Evolutionary conservation across 2,113 vertebrate genomes (phyloP), one percentile per base, ranked within the genome.

Genomic region (Fregetta grallaria): DNA sequence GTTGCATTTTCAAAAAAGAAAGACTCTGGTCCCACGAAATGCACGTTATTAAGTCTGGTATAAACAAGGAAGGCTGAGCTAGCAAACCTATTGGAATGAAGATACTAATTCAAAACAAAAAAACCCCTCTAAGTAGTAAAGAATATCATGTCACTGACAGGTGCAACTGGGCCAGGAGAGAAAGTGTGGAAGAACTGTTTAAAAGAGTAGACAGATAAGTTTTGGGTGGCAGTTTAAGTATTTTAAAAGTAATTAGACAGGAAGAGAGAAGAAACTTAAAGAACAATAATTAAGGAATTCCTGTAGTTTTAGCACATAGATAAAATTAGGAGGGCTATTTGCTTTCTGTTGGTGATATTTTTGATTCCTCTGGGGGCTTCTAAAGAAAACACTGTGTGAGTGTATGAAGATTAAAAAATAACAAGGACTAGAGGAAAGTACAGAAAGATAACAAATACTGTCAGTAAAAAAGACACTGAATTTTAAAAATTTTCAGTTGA

Each of bases 91-190:
- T 3, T 67, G n/a, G 15, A 86, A 78, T 56, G 30, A 61, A 61
- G 30, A 71, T 25, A 55, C 2, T 34, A 63, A 22, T 1, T 44
- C 6, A 78, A 84, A 68, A 36, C 3, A n/a, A 70, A 83, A 50
- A 85, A 1, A 0, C 7, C 3, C 3, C 15, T 53, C 8, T 6
- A 50, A 56, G 10, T 7, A 71, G 23, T 40, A 38, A 74, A 71
- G n/a, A n/a, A 16, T 81, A 62, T 15, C 8, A 26, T 10, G 8
- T 6, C 44, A 74, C 3, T n/a, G 27, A 62, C 25, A 38, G 34
- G 34, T 65, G 19, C 11, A 86, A 34, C 18, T 40, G 38, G 29
- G 27, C 42, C n/a, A 53, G 38, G 45, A 73, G n/a, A 92, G 42
- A 50, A 82, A 66, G 11, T 22, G 36, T 13, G 17, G 27, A 65